Evolutionary conservation across 2,797 vertebrate species (phyloP).

Genomic region (Tarsius wallacei): DNA sequence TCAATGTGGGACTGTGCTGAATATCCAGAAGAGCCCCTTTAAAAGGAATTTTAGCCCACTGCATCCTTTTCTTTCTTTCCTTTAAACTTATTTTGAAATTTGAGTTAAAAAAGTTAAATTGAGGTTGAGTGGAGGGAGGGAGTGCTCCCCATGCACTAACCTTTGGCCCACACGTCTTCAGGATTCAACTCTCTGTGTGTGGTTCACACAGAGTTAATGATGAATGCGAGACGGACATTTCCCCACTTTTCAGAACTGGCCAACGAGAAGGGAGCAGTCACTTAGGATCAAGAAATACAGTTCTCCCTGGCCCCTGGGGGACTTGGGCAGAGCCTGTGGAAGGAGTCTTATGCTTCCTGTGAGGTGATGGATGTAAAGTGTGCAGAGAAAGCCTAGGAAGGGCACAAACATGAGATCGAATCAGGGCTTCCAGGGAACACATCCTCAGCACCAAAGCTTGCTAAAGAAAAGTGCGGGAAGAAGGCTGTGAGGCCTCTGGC

Average conservation of each 20-base stretch:
- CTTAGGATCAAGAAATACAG: not conserved
- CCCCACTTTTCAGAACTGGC: not conserved
- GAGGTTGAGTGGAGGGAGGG: too few species aligned
- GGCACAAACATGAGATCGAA: too few species aligned
- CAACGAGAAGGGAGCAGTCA: not conserved
- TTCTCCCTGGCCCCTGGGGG: conserved; percentile 41
- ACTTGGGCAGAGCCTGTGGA: not conserved
- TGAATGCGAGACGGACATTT: not conserved
- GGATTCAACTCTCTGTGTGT: too few species aligned
- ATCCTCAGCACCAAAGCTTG: not conserved
- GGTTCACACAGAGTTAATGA: not conserved
- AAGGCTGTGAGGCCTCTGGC: rapidly evolving
- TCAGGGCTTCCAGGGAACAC: not conserved
- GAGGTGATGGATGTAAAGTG: not conserved
- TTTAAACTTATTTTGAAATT: not conserved
- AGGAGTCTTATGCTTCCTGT: not conserved
- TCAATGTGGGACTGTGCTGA: not conserved
- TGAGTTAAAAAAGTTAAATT: not conserved
- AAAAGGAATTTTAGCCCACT: too few species aligned
- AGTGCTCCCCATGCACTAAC: not conserved
- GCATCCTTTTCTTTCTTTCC: not conserved
- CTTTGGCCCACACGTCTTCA: not conserved
- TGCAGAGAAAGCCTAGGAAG: not conserved
- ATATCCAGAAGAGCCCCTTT: not conserved
- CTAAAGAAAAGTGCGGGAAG: too few species aligned